Evolutionary conservation across 2,797 vertebrate genomes (phyloP).

Genomic region (Coendou prehensilis): DNA sequence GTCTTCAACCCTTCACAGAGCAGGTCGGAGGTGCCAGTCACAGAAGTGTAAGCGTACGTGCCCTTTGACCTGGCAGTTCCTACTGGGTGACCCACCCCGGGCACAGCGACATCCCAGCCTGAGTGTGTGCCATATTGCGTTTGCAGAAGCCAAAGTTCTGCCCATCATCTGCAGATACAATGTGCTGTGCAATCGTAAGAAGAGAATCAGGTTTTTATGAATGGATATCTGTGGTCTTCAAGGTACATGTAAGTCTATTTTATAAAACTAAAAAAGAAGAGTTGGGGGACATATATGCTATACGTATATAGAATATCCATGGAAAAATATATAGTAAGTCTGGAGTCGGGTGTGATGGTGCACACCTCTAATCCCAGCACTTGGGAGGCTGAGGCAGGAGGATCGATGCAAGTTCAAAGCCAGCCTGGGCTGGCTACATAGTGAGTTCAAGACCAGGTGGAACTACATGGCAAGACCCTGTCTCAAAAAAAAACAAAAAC

Average conservation of each 20-base stretch:
- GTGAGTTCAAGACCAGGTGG: background rate
- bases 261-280: constrained; percentile 20
- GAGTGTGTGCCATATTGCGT: background rate
- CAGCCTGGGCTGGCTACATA: background rate
- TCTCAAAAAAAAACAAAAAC: background rate
- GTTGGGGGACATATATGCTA: background rate
- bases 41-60: background rate
- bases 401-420: background rate
- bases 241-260: background rate
- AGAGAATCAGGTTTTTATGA: background rate
- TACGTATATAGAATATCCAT: background rate
- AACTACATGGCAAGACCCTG: background rate
- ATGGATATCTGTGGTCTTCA: background rate
- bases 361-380: background rate
- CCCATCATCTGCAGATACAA: no score
- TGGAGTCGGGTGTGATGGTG: background rate
- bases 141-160: background rate
- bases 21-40: background rate
- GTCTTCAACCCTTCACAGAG: background rate
- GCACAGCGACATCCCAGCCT: background rate
- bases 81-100: background rate
- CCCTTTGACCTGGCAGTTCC: background rate
- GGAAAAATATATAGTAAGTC: background rate
- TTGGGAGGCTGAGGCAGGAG: background rate
- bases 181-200: background rate